These are phyloP conservation scores for Arctopsyche grandis DNA, from an alignment of 1,140 invertebrate genomes.

Conservation along the genomic window DNA sequence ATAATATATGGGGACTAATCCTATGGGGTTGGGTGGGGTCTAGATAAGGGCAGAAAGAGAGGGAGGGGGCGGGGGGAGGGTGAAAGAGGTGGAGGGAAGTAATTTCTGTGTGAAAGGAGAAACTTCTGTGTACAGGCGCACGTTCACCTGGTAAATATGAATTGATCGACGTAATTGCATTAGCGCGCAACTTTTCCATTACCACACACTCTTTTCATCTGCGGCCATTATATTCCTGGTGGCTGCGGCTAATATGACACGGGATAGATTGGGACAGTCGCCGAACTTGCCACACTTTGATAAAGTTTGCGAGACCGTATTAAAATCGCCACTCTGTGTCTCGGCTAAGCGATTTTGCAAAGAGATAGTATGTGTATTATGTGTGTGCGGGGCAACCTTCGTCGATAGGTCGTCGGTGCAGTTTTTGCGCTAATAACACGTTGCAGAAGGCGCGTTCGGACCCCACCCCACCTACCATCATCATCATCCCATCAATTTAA, in stretches of 20 bases:
- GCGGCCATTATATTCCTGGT: conserved; percentile 18
- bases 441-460: conserved; percentile 7
- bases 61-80: background rate
- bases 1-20: background rate
- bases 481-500: conserved; percentile 40
- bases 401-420: background rate
- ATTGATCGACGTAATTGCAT: conserved; percentile 40
- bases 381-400: background rate
- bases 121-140: background rate
- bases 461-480: background rate
- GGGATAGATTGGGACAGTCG: conserved; percentile 37
- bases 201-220: conserved; percentile 26
- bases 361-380: too few relatives aligned
- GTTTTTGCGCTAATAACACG: conserved; percentile 34
- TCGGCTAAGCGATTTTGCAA: background rate
- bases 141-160: conserved; percentile 32
- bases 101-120: background rate
- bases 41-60: background rate
- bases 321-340: background rate
- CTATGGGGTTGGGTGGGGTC: background rate
- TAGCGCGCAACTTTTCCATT: conserved; percentile 37
- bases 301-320: background rate
- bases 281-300: background rate
- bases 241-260: conserved; percentile 35
- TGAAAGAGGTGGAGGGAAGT: background rate